phyloP scores from a whole-genome alignment of 2,888 invertebrate genomes.

The Clunio marinus region DNA sequence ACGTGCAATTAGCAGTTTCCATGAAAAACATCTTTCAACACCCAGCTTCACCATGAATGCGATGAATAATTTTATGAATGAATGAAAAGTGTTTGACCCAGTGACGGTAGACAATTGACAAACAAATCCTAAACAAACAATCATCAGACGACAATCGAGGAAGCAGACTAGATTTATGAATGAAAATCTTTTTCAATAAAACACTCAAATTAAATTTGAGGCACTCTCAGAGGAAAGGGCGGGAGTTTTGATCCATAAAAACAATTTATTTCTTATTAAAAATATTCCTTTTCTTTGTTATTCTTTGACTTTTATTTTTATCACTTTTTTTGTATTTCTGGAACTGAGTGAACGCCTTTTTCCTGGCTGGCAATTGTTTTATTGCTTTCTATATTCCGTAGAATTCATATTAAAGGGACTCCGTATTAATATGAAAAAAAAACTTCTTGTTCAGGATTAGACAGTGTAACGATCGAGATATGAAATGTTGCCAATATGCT shows the following conservation, averaged over 20 bases:
- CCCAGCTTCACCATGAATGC: not conserved
- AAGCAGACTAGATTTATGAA: slow-evolving; percentile 9
- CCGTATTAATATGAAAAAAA: too few species aligned
- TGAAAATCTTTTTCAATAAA: slow-evolving; percentile 9
- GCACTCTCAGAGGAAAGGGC: not conserved
- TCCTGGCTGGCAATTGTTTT: slow-evolving; percentile 29
- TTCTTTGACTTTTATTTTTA: not conserved
- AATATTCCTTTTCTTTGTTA: not conserved
- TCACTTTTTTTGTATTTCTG: not conserved
- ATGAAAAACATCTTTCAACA: too few species aligned
- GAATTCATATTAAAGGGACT: too few species aligned
- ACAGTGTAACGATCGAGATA: slow-evolving; percentile 13
- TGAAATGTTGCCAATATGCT: not conserved
- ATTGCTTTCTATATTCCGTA: too few species aligned
- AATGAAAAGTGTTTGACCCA: not conserved
- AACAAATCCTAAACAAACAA: slow-evolving; percentile 17
- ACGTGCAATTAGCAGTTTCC: slow-evolving; percentile 26
- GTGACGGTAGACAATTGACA: not conserved
- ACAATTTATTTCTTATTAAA: slow-evolving; percentile 25
- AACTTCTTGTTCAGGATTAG: not conserved
- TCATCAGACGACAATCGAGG: slow-evolving; percentile 15
- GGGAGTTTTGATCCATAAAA: slow-evolving; percentile 8
- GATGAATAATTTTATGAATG: slow-evolving; percentile 8
- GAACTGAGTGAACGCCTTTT: slow-evolving; percentile 24
- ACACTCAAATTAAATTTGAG: not conserved